Evolutionary conservation across 2,888 invertebrate genomes (phyloP), one percentile per base, ranked within the genome.

Genomic region (Alcis repandata): DNA sequence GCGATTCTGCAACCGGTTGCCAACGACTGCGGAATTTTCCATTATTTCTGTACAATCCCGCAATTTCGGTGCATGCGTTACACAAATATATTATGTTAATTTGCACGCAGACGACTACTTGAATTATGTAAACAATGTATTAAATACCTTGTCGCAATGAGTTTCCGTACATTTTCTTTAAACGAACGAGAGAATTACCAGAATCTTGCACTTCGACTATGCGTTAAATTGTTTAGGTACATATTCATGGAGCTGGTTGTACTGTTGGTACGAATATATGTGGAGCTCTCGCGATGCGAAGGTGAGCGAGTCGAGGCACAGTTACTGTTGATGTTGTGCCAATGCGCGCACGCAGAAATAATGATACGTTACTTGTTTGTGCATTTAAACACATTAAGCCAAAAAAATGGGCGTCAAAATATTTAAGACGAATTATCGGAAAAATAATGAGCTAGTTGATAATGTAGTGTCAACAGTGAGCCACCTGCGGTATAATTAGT

Each of bases 291-390:
- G 81, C 77, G 77, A 70, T 68, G 66, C 82, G 90, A 90, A 91
- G 90, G 90, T 90, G 89, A 90, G 82, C 88, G 68, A 77, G 87
- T 70, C 83, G 77, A 71, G 69, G 66, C 71, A 67, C 72, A 76
- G 82, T 90, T 91, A 67, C 72, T 76, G 82, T 90, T 91, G 90
- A 89, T 76, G 79, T 75, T 67, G 78, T 86, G 91, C 91, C 91
- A 91, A 90, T 84, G 46, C 79, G 77, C 80, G 73, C 76, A 70
- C 78, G 79, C 80, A 81, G 83, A 86, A 74, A 77, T 76, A 80
- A 80, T 68, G 71, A 71, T 68, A 71, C 66, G 65, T 64, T 62
- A 49, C 49, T 68, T 73, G 63, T 71, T 78, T 73, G 68, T 77
- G 74, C 70, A 71, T 76, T 76, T 71, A 68, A 69, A 32, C 9